Base-by-base conservation (phyloP, 92 coral and sea anemone genomes). In the Epizoanthus scotinus region DNA sequence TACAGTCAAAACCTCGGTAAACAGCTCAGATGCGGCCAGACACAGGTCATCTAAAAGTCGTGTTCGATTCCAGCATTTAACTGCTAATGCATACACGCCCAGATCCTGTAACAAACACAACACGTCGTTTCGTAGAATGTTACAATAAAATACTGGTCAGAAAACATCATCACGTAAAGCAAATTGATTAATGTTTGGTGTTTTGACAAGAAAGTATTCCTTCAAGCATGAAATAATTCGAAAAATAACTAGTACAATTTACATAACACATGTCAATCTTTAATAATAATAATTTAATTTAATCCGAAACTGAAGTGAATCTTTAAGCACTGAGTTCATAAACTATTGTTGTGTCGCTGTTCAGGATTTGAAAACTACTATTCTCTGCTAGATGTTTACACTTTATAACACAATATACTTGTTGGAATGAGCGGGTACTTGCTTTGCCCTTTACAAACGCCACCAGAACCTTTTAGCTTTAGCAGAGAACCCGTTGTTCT, bases 241-340 rank as follows among this genome's bases (percentile, higher is more conserved):
- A 56, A 57, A 75, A 59, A 0, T 0, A 21, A 22, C 34, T 5
- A 28, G 14, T 34, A 34, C 3, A 75, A 59, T 75, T 75, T 75
- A 54, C 81, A 75, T 75, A 6, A 3, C 61, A 56, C n/a, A n/a
- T n/a, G 53, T 74, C 40, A 36, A n/a, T n/a, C n/a, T n/a, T n/a
- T n/a, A n/a, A n/a, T n/a, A n/a, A n/a, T n/a, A n/a, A n/a, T n/a
- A n/a, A n/a, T n/a, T n/a, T 36, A 38, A 36, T 44, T 28, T 64
- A 34, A 27, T 34, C 47, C 6, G 18, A 25, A 1, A 27, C 14
- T 27, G 18, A 19, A 34, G 53, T 36, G 31, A 67, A 74, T 75
- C 68, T 57, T n/a, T 22, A 36, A 54, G 20, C 57, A 5, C 21
- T 36, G 54, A 58, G 40, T 20, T 10, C 20, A 44, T 44, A 10